Conservation (phyloP, 2,888 invertebrate species). For the Drosophila peninsularis region DNA sequence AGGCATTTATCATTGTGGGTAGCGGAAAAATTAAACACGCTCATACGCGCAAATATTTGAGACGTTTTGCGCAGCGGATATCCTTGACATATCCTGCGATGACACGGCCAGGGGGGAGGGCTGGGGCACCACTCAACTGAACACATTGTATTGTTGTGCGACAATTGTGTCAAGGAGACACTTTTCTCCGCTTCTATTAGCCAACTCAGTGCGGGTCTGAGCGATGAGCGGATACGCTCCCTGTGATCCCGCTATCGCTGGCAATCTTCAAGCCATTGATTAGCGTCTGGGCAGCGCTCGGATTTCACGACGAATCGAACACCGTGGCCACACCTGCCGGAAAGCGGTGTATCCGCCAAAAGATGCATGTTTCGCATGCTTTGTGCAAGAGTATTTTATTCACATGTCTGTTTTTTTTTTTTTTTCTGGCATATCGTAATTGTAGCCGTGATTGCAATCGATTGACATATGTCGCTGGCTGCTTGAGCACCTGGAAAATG, state of each 20-base stretch:
- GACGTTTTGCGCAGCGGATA: constrained; percentile 81
- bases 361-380: constrained; percentile 1
- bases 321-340: constrained; percentile 65
- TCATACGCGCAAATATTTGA: constrained; percentile 36
- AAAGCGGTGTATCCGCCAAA: constrained; percentile 38
- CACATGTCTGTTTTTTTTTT: not conserved
- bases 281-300: constrained; percentile 41
- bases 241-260: constrained; percentile 36
- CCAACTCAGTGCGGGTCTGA: constrained; percentile 2
- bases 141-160: constrained; percentile 65
- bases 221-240: constrained; percentile 5
- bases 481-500: not conserved
- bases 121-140: constrained; percentile 27
- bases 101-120: not conserved
- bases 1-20: constrained; percentile 69
- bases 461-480: constrained; percentile 1
- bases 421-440: not conserved
- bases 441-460: constrained; percentile 11
- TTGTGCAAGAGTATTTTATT: not conserved
- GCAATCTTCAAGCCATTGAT: constrained; percentile 49
- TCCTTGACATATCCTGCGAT: constrained; percentile 84
- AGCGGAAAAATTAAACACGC: constrained; percentile 70
- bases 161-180: constrained; percentile 50
- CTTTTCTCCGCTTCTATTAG: constrained; percentile 21
- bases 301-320: constrained; percentile 44